These are phyloP conservation scores for Cataglyphis albicans DNA, from an alignment of 2,888 invertebrate species.

Conservation along the genomic window DNA sequence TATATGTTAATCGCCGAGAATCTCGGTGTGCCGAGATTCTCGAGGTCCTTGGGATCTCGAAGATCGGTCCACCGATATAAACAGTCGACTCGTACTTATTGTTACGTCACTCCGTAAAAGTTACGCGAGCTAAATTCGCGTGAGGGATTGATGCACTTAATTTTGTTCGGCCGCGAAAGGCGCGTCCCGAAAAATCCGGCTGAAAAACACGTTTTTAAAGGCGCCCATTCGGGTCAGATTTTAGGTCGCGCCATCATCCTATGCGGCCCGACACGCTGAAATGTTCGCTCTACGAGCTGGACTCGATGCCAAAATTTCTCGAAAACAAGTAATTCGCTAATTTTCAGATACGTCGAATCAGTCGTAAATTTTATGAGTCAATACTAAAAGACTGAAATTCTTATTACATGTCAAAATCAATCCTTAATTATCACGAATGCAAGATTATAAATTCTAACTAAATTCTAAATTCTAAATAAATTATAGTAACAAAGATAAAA, in stretches of 20 bases:
- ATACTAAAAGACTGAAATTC: background rate
- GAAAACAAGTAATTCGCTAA: conserved; percentile 39
- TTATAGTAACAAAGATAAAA: background rate
- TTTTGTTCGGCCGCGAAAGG: background rate
- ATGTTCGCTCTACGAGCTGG: background rate
- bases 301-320: conserved; percentile 15
- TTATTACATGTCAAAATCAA: conserved; percentile 14
- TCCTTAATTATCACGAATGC: background rate
- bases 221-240: background rate
- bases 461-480: background rate
- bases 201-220: conserved; percentile 44
- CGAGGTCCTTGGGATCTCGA: conserved; percentile 1
- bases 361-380: background rate
- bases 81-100: conserved; percentile 9
- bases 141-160: conserved; percentile 19
- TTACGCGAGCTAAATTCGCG: background rate
- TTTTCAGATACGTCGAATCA: conserved; percentile 22
- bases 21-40: conserved; percentile 21
- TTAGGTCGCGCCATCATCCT: background rate
- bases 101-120: conserved; percentile 14
- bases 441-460: background rate
- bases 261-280: conserved; percentile 5
- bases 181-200: background rate
- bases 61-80: conserved; percentile 8
- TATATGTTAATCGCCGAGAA: conserved; percentile 64